Conservation (phyloP, 1,140 invertebrate species). For the Drosophila virilis region DNA sequence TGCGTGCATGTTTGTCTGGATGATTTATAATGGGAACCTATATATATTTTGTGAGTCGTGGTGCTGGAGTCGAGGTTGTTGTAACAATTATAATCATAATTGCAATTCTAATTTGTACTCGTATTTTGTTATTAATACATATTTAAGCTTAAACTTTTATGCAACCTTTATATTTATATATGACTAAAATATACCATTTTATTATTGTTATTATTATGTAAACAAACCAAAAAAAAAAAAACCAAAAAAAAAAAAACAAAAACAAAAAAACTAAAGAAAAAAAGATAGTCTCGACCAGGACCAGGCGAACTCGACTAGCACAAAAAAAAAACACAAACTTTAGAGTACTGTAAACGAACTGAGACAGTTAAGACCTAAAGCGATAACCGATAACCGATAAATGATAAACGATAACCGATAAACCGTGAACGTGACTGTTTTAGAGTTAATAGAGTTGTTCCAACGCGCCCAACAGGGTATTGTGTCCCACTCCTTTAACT, state of each 20-base stretch:
- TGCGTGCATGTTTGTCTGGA: neutral
- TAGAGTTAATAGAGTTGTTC: constrained; percentile 51
- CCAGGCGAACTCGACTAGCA: constrained; percentile 1
- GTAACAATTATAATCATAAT: constrained; percentile 9
- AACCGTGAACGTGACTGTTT: constrained; percentile 28
- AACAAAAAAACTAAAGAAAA: constrained; percentile 9
- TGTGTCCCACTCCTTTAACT: constrained; percentile 56
- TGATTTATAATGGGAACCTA: neutral
- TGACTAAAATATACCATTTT: constrained; percentile 81
- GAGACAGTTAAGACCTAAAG: constrained; percentile 9
- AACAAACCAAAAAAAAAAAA: constrained; percentile 57
- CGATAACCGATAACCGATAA: constrained; percentile 1
- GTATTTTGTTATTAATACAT: constrained; percentile 36
- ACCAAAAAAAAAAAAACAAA: constrained; percentile 31
- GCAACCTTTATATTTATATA: constrained; percentile 70
- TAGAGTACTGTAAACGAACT: constrained; percentile 12
- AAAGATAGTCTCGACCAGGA: constrained; percentile 35
- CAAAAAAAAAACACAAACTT: neutral
- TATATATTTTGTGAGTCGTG: neutral
- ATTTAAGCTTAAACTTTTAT: constrained; percentile 60
- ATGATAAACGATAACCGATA: constrained; percentile 1
- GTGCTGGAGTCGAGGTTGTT: constrained; percentile 29
- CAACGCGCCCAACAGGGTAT: constrained; percentile 46
- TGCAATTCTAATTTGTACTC: constrained; percentile 8
- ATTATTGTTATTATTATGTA: constrained; percentile 78